These are phyloP conservation scores for Alethe diademata DNA, from an alignment of 2,113 vertebrate species.

Conservation along the genomic window DNA sequence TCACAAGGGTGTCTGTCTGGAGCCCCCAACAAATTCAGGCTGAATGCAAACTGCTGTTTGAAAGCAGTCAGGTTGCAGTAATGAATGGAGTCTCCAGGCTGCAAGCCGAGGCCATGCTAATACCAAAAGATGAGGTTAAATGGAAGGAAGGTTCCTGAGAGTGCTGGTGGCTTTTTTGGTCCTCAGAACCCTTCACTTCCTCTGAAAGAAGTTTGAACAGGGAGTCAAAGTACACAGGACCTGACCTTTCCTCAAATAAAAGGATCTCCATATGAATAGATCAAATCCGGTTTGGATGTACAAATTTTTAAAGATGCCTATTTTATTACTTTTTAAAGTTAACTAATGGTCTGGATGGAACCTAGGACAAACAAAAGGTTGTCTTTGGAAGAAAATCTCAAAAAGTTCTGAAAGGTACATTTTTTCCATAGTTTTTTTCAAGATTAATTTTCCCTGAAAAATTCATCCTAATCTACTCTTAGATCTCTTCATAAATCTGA, in stretches of 20 bases:
- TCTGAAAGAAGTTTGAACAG: background rate
- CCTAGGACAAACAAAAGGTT: background rate
- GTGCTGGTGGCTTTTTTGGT: background rate
- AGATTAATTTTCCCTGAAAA: background rate
- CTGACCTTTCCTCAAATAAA: background rate
- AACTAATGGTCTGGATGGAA: background rate
- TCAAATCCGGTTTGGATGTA: background rate
- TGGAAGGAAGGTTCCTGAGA: background rate
- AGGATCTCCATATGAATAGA: fast-evolving
- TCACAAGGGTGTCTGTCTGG: background rate
- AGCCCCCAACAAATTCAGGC: background rate
- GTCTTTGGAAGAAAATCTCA: background rate
- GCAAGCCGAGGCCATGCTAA: background rate
- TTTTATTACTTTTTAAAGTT: background rate
- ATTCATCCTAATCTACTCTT: background rate
- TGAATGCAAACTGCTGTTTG: background rate
- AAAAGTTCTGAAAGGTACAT: background rate
- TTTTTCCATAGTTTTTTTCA: background rate
- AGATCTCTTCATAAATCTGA: background rate
- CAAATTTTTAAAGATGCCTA: background rate
- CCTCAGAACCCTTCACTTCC: background rate
- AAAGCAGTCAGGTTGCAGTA: background rate
- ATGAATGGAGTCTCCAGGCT: background rate
- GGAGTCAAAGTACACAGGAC: background rate
- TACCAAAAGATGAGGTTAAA: background rate